Conservation (phyloP, 2,113 vertebrate species). For the Apodemus sylvaticus region DNA sequence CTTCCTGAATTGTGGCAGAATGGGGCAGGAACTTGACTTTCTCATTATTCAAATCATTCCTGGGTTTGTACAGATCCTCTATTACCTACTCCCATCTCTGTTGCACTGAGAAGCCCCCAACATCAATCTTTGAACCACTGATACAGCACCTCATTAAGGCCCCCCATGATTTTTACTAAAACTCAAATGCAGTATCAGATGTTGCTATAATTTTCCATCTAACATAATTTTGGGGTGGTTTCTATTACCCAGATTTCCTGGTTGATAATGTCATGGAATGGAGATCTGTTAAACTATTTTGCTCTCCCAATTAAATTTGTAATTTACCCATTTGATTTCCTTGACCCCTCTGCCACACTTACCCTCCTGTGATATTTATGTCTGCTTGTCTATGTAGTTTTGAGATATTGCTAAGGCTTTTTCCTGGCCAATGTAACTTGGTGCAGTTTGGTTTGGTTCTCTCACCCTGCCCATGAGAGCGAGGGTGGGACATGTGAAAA, state of each 20-base stretch:
- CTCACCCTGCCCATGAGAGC: too few species aligned
- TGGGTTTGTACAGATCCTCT: background rate
- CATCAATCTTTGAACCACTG: background rate
- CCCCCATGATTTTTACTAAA: background rate
- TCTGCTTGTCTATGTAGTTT: background rate
- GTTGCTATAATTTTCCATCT: background rate
- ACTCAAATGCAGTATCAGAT: background rate
- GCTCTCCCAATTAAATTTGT: background rate
- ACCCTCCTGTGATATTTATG: background rate
- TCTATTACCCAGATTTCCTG: background rate
- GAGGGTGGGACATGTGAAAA: background rate
- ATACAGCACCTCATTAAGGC: background rate
- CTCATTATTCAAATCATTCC: background rate
- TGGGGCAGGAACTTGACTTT: background rate
- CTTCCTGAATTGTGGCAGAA: constrained; percentile 1
- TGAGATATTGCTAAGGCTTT: background rate
- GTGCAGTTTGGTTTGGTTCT: background rate
- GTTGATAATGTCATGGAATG: background rate
- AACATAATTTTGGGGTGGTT: background rate
- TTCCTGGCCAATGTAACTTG: background rate
- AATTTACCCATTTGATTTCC: background rate
- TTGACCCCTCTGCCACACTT: background rate
- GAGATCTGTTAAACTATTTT: background rate
- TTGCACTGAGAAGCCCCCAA: background rate
- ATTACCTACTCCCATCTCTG: background rate